phyloP scores from a whole-genome alignment of 2,888 invertebrate species.

The Xestoiulus laeticollis region DNA sequence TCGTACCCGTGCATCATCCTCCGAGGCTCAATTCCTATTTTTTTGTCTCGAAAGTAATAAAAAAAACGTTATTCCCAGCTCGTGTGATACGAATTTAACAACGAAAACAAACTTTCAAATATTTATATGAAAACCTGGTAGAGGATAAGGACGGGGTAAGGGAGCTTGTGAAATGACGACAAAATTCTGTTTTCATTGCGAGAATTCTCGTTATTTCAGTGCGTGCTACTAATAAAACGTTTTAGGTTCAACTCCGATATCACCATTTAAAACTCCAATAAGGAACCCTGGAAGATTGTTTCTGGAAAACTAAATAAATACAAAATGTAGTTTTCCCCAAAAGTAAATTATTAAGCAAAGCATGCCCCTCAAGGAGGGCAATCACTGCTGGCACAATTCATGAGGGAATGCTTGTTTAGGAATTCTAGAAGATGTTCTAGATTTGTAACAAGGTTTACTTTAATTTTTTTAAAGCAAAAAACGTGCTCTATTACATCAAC shows the following conservation, averaged over 20 bases:
- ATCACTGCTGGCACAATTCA: not conserved
- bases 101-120: constrained; percentile 31
- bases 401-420: not conserved
- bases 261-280: not conserved
- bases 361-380: not conserved
- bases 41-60: not conserved
- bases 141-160: not conserved
- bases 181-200: constrained; percentile 30
- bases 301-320: not conserved
- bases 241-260: constrained; percentile 13
- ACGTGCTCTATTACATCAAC: not conserved
- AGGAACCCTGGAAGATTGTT: not conserved
- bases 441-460: not conserved
- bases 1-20: not conserved
- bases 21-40: not conserved
- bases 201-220: not conserved
- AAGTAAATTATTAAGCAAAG: not conserved
- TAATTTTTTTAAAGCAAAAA: not conserved
- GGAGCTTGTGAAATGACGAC: not conserved
- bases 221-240: not conserved
- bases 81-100: not conserved
- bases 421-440: not conserved
- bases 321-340: not conserved
- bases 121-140: not conserved
- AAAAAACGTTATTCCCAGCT: not conserved